Evolutionary conservation across 2,888 invertebrate species (phyloP).

Genomic region (Cosmia trapezina): DNA sequence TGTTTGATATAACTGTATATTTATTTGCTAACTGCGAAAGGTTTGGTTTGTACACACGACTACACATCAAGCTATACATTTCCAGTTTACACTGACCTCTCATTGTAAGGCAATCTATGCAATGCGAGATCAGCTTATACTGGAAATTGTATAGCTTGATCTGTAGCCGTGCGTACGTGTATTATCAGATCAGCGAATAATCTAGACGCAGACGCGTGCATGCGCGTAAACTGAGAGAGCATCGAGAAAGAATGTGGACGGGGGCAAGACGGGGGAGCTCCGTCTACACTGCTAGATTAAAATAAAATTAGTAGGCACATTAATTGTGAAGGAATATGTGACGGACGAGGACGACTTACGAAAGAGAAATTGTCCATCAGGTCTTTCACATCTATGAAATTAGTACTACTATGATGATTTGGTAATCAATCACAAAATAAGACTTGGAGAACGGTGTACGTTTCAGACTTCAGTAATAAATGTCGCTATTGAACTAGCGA

Average conservation of each 20-base stretch:
- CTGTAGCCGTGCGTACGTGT: too few relatives aligned
- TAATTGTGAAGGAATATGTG: conserved; percentile 27
- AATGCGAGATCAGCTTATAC: too few relatives aligned
- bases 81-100: too few relatives aligned
- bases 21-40: conserved; percentile 19
- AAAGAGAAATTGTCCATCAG: conserved; percentile 26
- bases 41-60: conserved; percentile 15
- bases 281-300: conserved; percentile 50
- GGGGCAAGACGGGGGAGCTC: conserved; percentile 43
- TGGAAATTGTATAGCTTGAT: too few relatives aligned
- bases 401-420: background rate
- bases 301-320: conserved; percentile 49
- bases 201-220: conserved; percentile 56
- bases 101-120: too few relatives aligned
- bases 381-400: conserved; percentile 24
- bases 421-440: conserved; percentile 22
- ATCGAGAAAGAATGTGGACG: conserved; percentile 56
- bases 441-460: conserved; percentile 6
- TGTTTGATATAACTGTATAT: conserved; percentile 15
- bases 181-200: conserved; percentile 59
- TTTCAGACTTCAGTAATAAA: conserved; percentile 26
- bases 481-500: conserved; percentile 11
- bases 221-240: conserved; percentile 53
- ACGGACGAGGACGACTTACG: background rate
- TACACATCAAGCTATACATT: too few relatives aligned